Percentiles rank a stretch among this genome's conserved stretches.
phyloP scores from a whole-genome alignment of 2,888 invertebrate species.

The Drosophila recens region DNA sequence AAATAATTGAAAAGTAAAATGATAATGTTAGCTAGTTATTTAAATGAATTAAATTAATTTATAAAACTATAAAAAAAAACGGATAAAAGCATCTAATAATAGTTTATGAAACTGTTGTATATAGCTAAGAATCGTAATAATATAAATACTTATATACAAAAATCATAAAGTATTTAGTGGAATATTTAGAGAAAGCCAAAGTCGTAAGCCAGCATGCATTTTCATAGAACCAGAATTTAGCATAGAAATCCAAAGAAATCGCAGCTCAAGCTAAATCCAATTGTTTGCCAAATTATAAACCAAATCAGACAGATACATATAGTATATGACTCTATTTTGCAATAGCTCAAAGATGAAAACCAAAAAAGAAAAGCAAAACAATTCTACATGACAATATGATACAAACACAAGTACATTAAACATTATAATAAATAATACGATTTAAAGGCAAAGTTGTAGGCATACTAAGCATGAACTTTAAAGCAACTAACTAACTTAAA shows the following conservation, averaged over 20 bases:
- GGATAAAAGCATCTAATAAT: constrained; percentile 59
- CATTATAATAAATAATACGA: constrained; percentile 25
- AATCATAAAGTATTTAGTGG: constrained; percentile 45
- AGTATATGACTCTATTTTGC: constrained; percentile 58
- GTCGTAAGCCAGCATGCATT: constrained; percentile 80
- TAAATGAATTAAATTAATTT: constrained; percentile 72
- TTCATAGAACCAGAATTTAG: constrained; percentile 55
- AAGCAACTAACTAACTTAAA: constrained; percentile 23
- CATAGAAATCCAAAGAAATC: constrained; percentile 9
- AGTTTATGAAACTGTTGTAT: constrained; percentile 79
- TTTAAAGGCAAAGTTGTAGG: constrained; percentile 27
- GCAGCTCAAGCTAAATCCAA: constrained; percentile 37
- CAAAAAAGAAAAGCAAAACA: constrained; percentile 31
- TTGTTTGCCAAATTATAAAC: constrained; percentile 48
- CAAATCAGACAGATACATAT: constrained; percentile 12
- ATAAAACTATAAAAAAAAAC: constrained; percentile 10
- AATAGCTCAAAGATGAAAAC: constrained; percentile 52
- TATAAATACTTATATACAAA: constrained; percentile 35
- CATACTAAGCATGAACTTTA: constrained; percentile 25
- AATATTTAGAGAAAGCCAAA: constrained; percentile 62
- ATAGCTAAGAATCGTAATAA: constrained; percentile 62
- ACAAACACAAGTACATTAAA: constrained; percentile 50
- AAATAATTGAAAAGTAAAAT: constrained; percentile 13
- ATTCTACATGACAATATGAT: constrained; percentile 75
- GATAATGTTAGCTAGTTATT: constrained; percentile 80